Evolutionary conservation across 2,797 vertebrate species (phyloP).

Genomic region (Denticeps clupeoides): DNA sequence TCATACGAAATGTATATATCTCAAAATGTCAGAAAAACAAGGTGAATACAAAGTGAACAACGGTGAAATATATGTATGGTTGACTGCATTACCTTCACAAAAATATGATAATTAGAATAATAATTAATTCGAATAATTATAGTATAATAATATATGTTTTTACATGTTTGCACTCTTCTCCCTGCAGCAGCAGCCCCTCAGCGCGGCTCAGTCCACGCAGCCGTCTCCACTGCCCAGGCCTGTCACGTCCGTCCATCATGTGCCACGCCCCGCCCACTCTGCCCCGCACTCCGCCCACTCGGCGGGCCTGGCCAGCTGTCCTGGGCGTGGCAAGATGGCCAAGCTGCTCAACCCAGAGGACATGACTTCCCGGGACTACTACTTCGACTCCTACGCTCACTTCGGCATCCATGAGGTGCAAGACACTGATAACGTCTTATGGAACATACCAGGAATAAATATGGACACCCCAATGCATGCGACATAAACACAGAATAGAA

Average conservation of each 20-base stretch:
- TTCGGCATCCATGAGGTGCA: conserved; percentile 99
- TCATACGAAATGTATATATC: too few species aligned
- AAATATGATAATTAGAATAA: too few species aligned
- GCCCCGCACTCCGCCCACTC: conserved; percentile 63
- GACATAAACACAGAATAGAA: too few species aligned
- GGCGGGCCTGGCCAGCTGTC: conserved; percentile 72
- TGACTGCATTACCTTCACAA: too few species aligned
- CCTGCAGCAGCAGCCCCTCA: conserved; percentile 43
- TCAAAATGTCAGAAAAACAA: too few species aligned
- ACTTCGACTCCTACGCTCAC: conserved; percentile 97
- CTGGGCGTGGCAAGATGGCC: conserved; percentile 84
- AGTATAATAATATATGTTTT: too few species aligned
- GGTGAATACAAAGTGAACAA: too few species aligned
- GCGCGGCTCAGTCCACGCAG: conserved; percentile 65
- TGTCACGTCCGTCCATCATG: conserved; percentile 68
- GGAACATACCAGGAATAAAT: too few species aligned
- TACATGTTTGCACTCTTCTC: background rate
- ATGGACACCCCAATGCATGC: too few species aligned
- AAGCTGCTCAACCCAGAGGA: conserved; percentile 89
- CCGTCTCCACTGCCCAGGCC: conserved; percentile 74
- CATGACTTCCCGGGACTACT: conserved; percentile 97
- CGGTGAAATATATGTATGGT: too few species aligned
- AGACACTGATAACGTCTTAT: too few species aligned
- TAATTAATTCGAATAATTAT: too few species aligned
- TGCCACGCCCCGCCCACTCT: conserved; percentile 56